Evolutionary conservation across 1,140 invertebrate genomes (phyloP), one percentile per base, ranked within the genome.

Genomic region (Leptopilina boulardi): DNA sequence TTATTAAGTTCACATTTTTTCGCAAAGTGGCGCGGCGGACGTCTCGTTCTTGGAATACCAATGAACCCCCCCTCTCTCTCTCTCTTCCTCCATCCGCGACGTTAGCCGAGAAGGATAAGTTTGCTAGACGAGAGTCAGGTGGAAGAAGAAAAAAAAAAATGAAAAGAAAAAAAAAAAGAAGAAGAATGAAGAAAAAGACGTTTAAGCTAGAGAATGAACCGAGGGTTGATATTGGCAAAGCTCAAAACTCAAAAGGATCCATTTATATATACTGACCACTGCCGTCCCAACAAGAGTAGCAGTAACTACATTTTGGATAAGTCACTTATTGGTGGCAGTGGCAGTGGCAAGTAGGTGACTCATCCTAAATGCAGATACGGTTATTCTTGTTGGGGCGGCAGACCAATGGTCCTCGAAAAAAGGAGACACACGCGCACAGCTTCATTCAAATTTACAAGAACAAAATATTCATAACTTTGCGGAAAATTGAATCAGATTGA

Each of bases 1-100:
- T 90, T 90, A 91, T 91, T 91, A 91, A 90, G 89, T 90, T 89
- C 82, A 87, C 89, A 91, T 90, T 91, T 89, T 91, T 90, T 90
- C 87, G 86, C 80, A 89, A 91, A 89, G 88, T 87, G 86, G 83
- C 79, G 84, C 84, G 85, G 81, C 86, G 87, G 85, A 75, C 76
- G 26, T 75, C 75, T 77, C 81, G 83, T 78, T 76, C 70, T 42
- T 74, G 77, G 90, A 89, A 91, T 91, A 90, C 85, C 89, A 91
- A 91, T 91, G 90, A 91, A 85, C 79, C 80, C 74, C 79, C 77
- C 54, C 78, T 47, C 77, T 74, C 79, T 38, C 34, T 3, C n/a
- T n/a, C 80, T 75, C 79, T 80, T 59, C 79, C 70, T 77, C 75
- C 77, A 77, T 80, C 74, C 77, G 74, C 71, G 77, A 80, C 72